Base-by-base conservation (phyloP, 2,888 invertebrate species). In the Leptarthrus brevirostris region DNA sequence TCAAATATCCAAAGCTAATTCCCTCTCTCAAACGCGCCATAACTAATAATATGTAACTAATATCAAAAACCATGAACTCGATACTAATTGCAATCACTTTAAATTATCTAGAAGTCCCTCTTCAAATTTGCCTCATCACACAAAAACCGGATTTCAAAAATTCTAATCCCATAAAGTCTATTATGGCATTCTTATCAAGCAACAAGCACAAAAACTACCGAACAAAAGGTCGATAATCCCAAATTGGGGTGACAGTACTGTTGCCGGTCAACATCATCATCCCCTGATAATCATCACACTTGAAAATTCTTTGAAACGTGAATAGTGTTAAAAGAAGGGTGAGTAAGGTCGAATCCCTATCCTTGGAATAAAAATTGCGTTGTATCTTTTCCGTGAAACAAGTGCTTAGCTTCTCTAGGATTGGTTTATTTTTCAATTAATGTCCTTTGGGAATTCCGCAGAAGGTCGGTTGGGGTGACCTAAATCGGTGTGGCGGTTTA, bases 181-280 rank as follows among this genome's bases (percentile, higher is more conserved):
- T 71, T 71, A 71, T 72, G 52, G 52, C 47, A 34, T 20, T 72
- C 64, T 49, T 36, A 54, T 24, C 20, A 30, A 49, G 49, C 58
- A 69, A 71, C 58, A 73, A 71, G 53, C 75, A 49, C 52, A 73
- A 73, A 74, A 75, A 75, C 75, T 64, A 73, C 75, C 73, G 64
- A 75, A 75, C 75, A 75, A 75, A 73, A 75, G 73, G 34, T 52
- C 14, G 6, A 56, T 73, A 64, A 75, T 71, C 70, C 26, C 14
- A 4, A 20, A 20, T 6, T 61, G 34, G 52, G 52, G 30, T 18
- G 52, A 14, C 3, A 16, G 12, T 49, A 16, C 18, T 8, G 16
- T 18, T 14, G 52, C 49, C 47, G 47, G 64, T 47, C 47, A 47
- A 47, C 22, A 44, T 66, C 47, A 20, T 36, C 47, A 14, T 24